Percentiles rank a stretch among this genome's conserved stretches.
phyloP scores from a whole-genome alignment of 2,113 vertebrate species.

The Pelecanoides urinatrix region DNA sequence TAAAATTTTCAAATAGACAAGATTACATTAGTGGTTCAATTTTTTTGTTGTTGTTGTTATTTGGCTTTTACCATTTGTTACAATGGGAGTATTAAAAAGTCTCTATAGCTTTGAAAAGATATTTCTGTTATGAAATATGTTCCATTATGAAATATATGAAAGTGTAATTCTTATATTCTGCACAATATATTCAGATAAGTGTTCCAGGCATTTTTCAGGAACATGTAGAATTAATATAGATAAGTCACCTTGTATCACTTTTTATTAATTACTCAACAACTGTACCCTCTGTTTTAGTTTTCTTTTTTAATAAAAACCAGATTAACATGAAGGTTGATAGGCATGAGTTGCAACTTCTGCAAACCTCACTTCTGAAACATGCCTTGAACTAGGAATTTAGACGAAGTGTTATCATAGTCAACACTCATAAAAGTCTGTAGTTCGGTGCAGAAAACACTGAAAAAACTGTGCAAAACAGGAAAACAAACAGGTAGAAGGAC shows the following conservation, averaged over 20 bases:
- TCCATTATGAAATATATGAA: background rate
- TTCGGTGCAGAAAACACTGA: background rate
- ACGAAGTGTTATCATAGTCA: background rate
- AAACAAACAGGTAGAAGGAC: background rate
- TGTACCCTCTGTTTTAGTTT: background rate
- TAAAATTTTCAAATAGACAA: background rate
- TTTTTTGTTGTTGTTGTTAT: background rate
- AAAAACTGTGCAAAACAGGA: background rate
- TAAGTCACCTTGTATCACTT: background rate
- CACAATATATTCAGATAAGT: background rate
- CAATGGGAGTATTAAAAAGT: background rate
- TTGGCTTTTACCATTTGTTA: background rate
- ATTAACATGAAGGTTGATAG: background rate
- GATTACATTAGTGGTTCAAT: background rate
- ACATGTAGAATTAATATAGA: background rate
- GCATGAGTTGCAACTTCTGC: background rate
- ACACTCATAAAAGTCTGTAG: background rate
- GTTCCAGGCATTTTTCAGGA: background rate
- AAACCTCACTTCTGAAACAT: background rate
- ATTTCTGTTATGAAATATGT: background rate
- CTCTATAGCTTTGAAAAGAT: background rate
- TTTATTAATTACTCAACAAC: background rate
- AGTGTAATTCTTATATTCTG: background rate
- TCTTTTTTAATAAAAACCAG: background rate
- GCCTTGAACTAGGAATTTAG: background rate